Conservation (phyloP, 2,797 vertebrate species). For the Rhabdomys pumilio region DNA sequence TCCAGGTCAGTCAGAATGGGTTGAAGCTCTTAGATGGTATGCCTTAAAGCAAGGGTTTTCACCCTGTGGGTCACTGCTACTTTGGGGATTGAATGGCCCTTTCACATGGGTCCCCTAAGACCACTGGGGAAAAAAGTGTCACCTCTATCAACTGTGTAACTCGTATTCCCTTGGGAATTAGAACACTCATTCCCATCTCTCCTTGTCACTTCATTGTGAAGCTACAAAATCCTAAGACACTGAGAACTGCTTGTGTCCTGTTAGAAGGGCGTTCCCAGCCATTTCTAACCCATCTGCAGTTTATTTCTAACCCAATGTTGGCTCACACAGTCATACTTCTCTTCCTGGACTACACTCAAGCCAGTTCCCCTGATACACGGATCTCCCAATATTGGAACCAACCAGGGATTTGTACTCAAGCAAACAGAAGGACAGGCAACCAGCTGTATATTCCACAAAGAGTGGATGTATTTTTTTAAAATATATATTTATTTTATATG, state of each 20-base stretch:
- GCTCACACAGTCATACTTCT: not conserved
- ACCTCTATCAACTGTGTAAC: not conserved
- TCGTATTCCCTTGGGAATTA: not conserved
- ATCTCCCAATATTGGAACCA: not conserved
- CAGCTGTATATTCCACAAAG: not conserved
- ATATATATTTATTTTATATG: not conserved
- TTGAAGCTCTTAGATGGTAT: accelerated
- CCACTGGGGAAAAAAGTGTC: not conserved
- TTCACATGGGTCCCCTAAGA: not conserved
- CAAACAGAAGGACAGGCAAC: not conserved
- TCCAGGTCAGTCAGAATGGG: not conserved
- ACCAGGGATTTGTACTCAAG: not conserved
- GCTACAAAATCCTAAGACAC: not conserved
- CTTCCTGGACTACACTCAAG: not conserved
- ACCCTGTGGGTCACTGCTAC: not conserved
- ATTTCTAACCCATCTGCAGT: not conserved
- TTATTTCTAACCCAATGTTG: not conserved
- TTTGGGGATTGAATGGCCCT: not conserved
- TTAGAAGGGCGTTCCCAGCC: not conserved
- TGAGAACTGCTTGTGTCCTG: not conserved
- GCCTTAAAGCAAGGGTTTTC: not conserved
- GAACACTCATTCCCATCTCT: not conserved
- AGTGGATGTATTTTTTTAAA: not conserved
- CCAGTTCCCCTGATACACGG: not conserved
- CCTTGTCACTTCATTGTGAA: not conserved